Base-by-base conservation (phyloP, 2,888 invertebrate genomes). In the Eupithecia vulgata region DNA sequence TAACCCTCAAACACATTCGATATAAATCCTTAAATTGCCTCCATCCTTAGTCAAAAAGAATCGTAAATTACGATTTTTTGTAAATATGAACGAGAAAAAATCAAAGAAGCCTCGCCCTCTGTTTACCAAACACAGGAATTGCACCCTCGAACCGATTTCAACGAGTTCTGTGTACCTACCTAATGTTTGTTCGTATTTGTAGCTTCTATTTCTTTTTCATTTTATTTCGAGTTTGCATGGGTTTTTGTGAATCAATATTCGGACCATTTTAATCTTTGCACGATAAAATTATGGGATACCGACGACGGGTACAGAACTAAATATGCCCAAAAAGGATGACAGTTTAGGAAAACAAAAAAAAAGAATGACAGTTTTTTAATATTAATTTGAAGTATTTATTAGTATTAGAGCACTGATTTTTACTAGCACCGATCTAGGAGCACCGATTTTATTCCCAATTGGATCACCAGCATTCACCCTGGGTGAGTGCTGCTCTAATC, bases 111-210 rank as follows among this genome's bases (percentile, higher is more conserved):
- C 35, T 40, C 64, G 34, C 40, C 34, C 59, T 34, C 34, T 72
- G 59, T 72, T 72, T 72, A 59, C 72, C 45, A 65, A 57, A 65
- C 72, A 57, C 40, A 66, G 69, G 65, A 65, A 69, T 68, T 69
- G 69, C 59, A 40, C 72, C 25, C 66, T 65, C 72, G 42, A 72
- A 25, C 65, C 40, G 66, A 66, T 72, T 59, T 30, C 68, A 72
- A 68, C 57, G 66, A 69, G 30, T 59, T 68, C 37, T 68, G 35
- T 68, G 59, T 64, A 34, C n/a, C 10, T 64, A 62, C 5, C 57
- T 35, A n/a, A 35, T 62, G 62, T 62, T 62, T 62, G 30, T 62
- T 62, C 62, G 35, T 62, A 34, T 62, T 35, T 35, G 35, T 62
- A 34, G 62, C 62, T 62, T 57, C 57, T 25, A 25, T 25, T 57